A percentile compares a stretch with the other conserved stretches of the same genome.
Conservation (phyloP, 2,888 invertebrate genomes). For the Limnephilus rhombicus region DNA sequence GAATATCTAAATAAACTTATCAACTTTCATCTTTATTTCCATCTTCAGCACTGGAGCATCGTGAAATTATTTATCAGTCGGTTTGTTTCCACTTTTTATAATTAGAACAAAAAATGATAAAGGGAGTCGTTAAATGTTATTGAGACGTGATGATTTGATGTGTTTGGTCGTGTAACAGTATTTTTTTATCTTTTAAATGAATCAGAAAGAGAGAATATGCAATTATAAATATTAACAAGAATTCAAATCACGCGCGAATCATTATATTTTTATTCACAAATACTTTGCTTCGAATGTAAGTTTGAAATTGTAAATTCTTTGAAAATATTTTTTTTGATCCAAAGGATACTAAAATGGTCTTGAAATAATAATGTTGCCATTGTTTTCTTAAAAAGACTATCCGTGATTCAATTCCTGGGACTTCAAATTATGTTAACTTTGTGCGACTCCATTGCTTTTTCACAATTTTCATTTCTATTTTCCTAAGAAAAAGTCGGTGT, state of each 20-base stretch:
- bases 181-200: too few species aligned
- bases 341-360: not conserved
- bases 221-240: too few species aligned
- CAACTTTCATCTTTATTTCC: not conserved
- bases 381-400: not conserved
- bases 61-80: not conserved
- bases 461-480: not conserved
- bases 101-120: too few species aligned
- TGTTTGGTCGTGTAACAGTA: too few species aligned
- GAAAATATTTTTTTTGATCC: not conserved
- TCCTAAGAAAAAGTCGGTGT: not conserved
- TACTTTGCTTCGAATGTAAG: too few species aligned
- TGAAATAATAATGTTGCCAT: not conserved
- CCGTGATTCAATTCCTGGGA: not conserved
- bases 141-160: too few species aligned
- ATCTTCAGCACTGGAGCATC: not conserved
- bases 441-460: not conserved
- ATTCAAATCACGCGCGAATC: too few species aligned
- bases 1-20: not conserved
- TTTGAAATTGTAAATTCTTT: not conserved
- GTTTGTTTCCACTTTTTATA: too few species aligned
- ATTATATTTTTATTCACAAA: too few species aligned
- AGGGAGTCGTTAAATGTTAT: too few species aligned
- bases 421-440: not conserved
- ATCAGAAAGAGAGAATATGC: too few species aligned